Evolutionary conservation across 1,140 invertebrate genomes (phyloP), one percentile per base, ranked within the genome.

Genomic region (Brachionus rotundiformis): DNA sequence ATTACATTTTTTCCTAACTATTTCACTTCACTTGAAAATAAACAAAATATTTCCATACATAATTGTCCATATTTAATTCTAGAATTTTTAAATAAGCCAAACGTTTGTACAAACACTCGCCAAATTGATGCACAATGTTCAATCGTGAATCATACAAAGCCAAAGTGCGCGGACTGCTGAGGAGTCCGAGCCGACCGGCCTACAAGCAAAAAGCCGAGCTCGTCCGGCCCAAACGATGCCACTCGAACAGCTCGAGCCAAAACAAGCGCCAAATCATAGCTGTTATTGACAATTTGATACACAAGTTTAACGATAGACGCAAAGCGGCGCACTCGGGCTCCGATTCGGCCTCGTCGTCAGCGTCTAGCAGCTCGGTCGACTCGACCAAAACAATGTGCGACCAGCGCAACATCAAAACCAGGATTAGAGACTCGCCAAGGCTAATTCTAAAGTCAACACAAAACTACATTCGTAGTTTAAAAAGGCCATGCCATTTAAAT

Each of bases 1-100:
- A 73, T 73, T 73, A 73, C 68, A 73, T 73, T 73, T 44, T 11
- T 73, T 23, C 33, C 23, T 73, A 41, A 71, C 33, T 10, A 71
- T 71, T n/a, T n/a, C n/a, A n/a, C n/a, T n/a, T 36, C 33, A 71
- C 31, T 63, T 25, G 61, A 65, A 65, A 65, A 65, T 65, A 65
- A 65, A 29, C 25, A 65, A 65, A 27, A 65, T 65, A 65, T 65
- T 31, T 31, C 10, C 61, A 65, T 31, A 65, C 25, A 65, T 65
- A 33, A 65, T 65, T 31, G 31, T 31, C 61, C 25, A 65, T 29
- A 31, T 65, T 65, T 65, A 65, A 65, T 65, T 65, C 25, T 8
- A 29, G 27, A 65, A 31, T 23, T 29, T 31, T 29, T 65, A n/a
- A n/a, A 23, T 6, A 23, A 13, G 25, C 13, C 7, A 39, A 16